Conservation (phyloP, 2,113 vertebrate species). For the Tragelaphus buxtoni region DNA sequence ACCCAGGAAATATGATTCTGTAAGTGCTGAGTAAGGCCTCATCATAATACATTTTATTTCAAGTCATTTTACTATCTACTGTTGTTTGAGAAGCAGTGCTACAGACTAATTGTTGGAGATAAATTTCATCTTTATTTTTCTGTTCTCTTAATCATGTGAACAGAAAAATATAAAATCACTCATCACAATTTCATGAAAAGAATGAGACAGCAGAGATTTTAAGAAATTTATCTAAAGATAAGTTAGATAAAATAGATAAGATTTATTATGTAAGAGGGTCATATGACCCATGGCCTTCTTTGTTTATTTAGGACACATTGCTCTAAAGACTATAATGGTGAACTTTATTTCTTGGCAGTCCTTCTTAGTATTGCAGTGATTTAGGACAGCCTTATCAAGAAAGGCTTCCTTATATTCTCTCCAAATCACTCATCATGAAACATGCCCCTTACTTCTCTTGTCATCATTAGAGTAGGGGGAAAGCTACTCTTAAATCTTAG, state of each 20-base stretch:
- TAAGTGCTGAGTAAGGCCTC: neutral
- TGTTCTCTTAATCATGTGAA: neutral
- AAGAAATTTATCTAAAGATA: neutral
- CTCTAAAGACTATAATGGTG: neutral
- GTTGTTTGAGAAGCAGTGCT: neutral
- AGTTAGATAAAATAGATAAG: neutral
- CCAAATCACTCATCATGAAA: neutral
- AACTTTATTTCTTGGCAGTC: neutral
- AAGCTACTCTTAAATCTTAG: neutral
- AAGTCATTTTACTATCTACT: neutral
- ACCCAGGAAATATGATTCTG: neutral
- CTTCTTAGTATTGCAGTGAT: neutral
- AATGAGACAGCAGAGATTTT: neutral
- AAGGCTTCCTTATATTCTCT: neutral
- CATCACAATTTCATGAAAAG: neutral
- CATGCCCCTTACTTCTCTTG: neutral
- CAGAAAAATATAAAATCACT: neutral
- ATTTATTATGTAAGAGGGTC: neutral
- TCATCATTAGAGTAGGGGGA: neutral
- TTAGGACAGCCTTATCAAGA: neutral
- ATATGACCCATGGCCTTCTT: neutral
- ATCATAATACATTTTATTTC: neutral
- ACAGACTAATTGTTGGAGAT: neutral
- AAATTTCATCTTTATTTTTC: neutral
- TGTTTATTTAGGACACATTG: neutral